Evolutionary conservation across 1,140 invertebrate genomes (phyloP).

Genomic region (Sinonovacula constricta): DNA sequence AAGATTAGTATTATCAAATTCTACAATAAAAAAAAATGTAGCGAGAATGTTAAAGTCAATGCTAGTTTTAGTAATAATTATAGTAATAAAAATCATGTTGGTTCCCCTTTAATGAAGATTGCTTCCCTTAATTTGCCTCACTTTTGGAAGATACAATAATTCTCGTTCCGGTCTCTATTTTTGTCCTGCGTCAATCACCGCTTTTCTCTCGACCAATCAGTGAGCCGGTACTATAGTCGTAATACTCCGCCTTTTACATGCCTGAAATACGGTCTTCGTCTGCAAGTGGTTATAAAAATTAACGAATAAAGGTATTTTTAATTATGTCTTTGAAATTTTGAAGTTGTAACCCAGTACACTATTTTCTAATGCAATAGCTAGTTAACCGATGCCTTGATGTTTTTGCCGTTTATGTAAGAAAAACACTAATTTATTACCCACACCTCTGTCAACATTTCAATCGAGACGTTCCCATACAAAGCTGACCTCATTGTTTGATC

Average conservation of each 20-base stretch:
- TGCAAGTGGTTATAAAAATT: not conserved
- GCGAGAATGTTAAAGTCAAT: no score
- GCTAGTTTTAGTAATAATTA: no score
- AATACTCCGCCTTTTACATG: not conserved
- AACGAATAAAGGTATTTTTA: not conserved
- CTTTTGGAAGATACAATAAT: no score
- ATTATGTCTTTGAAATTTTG: not conserved
- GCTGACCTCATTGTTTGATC: conserved; percentile 15
- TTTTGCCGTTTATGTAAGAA: not conserved
- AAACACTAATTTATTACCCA: not conserved
- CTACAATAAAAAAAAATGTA: no score
- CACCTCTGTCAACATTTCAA: not conserved
- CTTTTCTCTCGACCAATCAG: not conserved
- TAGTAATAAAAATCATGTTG: no score
- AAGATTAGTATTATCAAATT: no score
- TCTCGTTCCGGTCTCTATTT: no score
- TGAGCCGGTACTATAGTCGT: not conserved
- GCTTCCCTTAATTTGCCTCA: no score
- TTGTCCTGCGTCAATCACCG: no score
- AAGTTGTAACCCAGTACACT: not conserved
- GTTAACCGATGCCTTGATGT: not conserved
- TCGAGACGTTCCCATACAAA: not conserved
- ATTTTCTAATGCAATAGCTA: not conserved
- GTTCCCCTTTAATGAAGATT: no score
- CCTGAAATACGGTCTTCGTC: not conserved